Base-by-base conservation (phyloP, 2,113 vertebrate species). In the Coregonus clupeaformis region DNA sequence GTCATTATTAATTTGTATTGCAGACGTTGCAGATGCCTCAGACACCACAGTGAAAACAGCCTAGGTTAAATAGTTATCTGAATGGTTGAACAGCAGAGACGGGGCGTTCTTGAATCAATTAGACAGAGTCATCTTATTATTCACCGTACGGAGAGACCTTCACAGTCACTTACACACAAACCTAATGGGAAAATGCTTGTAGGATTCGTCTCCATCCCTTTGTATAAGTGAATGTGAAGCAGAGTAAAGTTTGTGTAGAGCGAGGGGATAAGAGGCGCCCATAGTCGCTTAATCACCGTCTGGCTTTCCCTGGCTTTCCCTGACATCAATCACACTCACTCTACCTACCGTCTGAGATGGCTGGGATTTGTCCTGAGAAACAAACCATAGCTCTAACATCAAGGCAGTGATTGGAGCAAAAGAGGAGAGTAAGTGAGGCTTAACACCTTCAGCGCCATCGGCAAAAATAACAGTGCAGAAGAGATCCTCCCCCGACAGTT, bases 271-370 rank as follows among this genome's bases (percentile, higher is more conserved):
- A 79, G 83, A 9, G 9, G 42, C 81, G 62, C 12, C 60, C 57
- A 67, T 74, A 49, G 24, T 63, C 42, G 27, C 62, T 77, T 74
- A 84, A 79, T 84, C 68, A 71, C 71, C 66, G 55, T 64, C 68
- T 65, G 49, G 42, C 73, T 76, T 74, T 75, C 62, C 63, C 68
- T 65, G 49, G 42, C 73, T 76, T 74, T 75, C 62, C 63, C 55
- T 12, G 59, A 30, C 72, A 73, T 81, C 69, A 78, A 62, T 84
- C 77, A 71, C 5, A 1, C 57, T 76, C n/a, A 60, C 66, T 74
- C 60, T 16, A 42, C 36, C 36, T n/a, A 13, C 45, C 25, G 25
- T 22, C 49, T 45, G 24, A 55, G 63, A 6, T 13, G 29, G 62
- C 36, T 36, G 36, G 49, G 27, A 71, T 75, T 3, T 64, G 78